phyloP scores from a whole-genome alignment of 1,140 invertebrate genomes.

The Drosophila nannoptera region DNA sequence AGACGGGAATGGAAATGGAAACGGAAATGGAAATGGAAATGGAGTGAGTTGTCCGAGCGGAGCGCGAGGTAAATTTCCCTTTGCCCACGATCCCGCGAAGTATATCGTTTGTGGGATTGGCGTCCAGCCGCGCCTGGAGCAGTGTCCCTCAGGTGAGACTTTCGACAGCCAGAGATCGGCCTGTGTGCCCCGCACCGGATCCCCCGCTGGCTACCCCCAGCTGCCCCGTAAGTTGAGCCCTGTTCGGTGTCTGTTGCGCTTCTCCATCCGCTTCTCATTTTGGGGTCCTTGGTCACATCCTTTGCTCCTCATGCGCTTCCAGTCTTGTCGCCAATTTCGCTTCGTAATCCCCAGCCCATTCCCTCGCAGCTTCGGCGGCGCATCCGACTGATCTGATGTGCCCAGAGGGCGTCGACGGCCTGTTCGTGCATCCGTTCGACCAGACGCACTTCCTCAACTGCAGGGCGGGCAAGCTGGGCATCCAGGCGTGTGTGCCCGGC shows the following conservation, averaged over 20 bases:
- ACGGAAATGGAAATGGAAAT: neutral
- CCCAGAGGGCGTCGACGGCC: constrained; percentile 73
- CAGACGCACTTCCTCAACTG: constrained; percentile 85
- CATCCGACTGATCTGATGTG: constrained; percentile 44
- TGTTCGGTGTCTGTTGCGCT: constrained; percentile 1
- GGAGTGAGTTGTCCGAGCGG: constrained; percentile 42
- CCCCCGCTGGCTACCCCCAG: constrained; percentile 75
- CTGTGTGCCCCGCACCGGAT: constrained; percentile 81
- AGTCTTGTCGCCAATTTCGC: constrained; percentile 6
- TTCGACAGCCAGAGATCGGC: constrained; percentile 81
- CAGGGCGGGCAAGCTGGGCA: constrained; percentile 80
- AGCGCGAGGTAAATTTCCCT: constrained; percentile 64
- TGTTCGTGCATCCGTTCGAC: constrained; percentile 82
- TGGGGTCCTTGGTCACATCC: constrained; percentile 19
- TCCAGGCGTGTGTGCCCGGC: constrained; percentile 83
- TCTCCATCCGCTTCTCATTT: constrained; percentile 52
- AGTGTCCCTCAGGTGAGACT: constrained; percentile 83
- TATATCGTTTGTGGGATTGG: constrained; percentile 83
- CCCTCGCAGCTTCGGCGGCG: constrained; percentile 41
- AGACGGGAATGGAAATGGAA: neutral
- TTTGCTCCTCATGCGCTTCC: constrained; percentile 36
- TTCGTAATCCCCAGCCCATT: constrained; percentile 58
- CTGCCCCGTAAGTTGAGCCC: constrained; percentile 46
- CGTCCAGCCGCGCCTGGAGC: constrained; percentile 81
- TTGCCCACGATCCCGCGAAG: constrained; percentile 81